A percentile compares a stretch with the other conserved stretches of the same genome.
phyloP scores from a whole-genome alignment of 30 jellyfish, hydroid and myxozoan genomes.

The Aurelia aurita complex sp. Pacific region DNA sequence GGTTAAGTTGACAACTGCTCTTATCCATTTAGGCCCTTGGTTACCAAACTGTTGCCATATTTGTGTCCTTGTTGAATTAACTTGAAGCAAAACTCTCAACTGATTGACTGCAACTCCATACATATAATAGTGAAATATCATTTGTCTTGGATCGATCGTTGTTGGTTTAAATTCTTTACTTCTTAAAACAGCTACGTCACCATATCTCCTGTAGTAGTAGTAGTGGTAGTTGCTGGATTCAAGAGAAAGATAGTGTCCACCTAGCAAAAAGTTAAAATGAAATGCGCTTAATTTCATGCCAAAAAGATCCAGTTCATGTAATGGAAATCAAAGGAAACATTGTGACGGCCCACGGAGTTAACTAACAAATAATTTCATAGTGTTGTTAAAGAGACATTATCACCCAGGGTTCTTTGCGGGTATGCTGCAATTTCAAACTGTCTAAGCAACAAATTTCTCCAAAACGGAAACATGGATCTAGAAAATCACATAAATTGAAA shows the following conservation, averaged over 20 bases:
- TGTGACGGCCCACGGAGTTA: no score
- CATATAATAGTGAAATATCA: conserved; percentile 18
- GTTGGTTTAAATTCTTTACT: conserved; percentile 19
- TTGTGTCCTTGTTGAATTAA: conserved; percentile 9
- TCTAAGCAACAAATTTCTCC: no score
- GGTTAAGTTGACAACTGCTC: conserved; percentile 6
- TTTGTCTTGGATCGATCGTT: conserved; percentile 1
- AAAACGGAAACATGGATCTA: no score
- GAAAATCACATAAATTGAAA: no score
- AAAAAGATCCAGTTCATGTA: not conserved
- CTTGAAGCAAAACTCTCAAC: conserved; percentile 1
- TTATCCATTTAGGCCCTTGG: conserved; percentile 29
- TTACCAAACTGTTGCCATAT: conserved; percentile 29
- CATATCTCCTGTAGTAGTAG: not conserved
- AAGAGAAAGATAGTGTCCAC: conserved; percentile 13
- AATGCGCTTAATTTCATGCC: not conserved
- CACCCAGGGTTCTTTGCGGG: no score
- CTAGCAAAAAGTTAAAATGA: not conserved
- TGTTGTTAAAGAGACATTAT: no score
- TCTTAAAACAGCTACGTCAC: conserved; percentile 24
- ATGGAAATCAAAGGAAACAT: no score
- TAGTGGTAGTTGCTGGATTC: not conserved
- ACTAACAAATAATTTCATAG: no score
- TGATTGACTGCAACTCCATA: conserved; percentile 30
- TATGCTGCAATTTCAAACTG: no score